A percentile compares a stretch with the other conserved stretches of the same genome.
Evolutionary conservation across 2,113 vertebrate species (phyloP).

Genomic region (Calypte anna): DNA sequence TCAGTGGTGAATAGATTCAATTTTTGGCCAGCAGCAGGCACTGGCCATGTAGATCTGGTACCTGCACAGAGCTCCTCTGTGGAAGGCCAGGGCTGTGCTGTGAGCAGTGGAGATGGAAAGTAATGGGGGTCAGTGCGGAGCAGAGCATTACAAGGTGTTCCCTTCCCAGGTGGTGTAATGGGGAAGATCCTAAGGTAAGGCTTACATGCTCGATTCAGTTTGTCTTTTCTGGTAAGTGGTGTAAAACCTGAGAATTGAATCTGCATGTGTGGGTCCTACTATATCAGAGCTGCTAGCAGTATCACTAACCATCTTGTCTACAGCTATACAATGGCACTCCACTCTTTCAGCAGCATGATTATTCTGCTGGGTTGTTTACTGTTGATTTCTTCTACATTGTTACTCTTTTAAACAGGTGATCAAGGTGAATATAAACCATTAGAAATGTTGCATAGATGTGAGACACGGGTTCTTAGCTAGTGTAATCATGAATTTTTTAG

Average conservation of each 20-base stretch:
- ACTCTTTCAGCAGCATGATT: not conserved
- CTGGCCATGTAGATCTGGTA: rapidly evolving
- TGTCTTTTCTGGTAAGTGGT: conserved; percentile 17
- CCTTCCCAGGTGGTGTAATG: not conserved
- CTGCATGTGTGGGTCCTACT: not conserved
- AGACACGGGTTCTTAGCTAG: not conserved
- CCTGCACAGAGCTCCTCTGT: not conserved
- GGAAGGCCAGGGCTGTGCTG: not conserved
- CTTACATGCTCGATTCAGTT: conserved; percentile 35
- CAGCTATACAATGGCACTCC: not conserved
- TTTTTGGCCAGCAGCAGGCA: not conserved
- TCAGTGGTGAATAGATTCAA: not conserved
- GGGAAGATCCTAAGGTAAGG: conserved; percentile 25
- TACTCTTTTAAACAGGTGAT: not conserved
- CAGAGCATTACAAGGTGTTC: not conserved
- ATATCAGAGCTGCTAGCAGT: not conserved
- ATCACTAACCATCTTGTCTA: not conserved
- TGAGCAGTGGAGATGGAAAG: not conserved
- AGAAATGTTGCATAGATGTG: not conserved
- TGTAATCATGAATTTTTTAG: conserved; percentile 4
- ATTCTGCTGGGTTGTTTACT: not conserved
- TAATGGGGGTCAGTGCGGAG: not conserved
- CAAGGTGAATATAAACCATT: not conserved
- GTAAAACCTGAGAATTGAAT: conserved; percentile 23
- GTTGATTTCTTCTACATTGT: not conserved